Evolutionary conservation across 1,140 invertebrate species (phyloP).

Genomic region (Apis florea): DNA sequence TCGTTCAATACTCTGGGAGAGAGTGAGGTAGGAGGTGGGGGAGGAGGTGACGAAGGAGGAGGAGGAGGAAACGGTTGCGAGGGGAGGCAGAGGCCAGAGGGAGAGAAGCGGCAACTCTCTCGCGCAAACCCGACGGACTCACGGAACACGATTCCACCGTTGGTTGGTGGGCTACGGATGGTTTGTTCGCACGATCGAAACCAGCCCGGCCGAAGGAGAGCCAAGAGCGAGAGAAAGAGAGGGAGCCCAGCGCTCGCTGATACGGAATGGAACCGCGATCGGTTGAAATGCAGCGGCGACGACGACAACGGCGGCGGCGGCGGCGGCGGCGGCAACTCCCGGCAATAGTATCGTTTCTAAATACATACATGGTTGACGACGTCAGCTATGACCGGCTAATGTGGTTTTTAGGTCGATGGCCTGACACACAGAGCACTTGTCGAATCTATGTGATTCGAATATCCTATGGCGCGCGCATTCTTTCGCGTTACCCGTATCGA

Average conservation of each 20-base stretch:
- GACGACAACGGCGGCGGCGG: neutral
- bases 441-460: slow-evolving; percentile 25
- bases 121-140: slow-evolving; percentile 68
- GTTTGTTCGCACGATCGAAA: slow-evolving; percentile 68
- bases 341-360: slow-evolving; percentile 50
- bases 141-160: slow-evolving; percentile 67
- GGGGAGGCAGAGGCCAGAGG: slow-evolving; percentile 49
- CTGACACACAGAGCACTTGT: slow-evolving; percentile 14
- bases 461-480: neutral
- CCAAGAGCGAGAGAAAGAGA: slow-evolving; percentile 23
- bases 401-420: slow-evolving; percentile 54
- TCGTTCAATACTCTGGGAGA: slow-evolving; percentile 76
- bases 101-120: slow-evolving; percentile 57
- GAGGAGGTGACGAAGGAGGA: slow-evolving; percentile 54
- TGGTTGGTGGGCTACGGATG: slow-evolving; percentile 68
- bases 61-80: slow-evolving; percentile 43
- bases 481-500: neutral
- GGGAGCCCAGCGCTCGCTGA: slow-evolving; percentile 37
- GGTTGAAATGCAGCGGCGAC: slow-evolving; percentile 30
- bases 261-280: slow-evolving; percentile 60
- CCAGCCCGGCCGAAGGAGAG: slow-evolving; percentile 63
- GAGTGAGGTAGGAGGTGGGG: slow-evolving; percentile 62
- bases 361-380: slow-evolving; percentile 47
- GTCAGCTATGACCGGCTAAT: slow-evolving; percentile 43
- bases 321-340: neutral